Percentiles rank a stretch among this genome's conserved stretches.
Conservation (phyloP, 1,140 invertebrate genomes). For the Zophobas morio region DNA sequence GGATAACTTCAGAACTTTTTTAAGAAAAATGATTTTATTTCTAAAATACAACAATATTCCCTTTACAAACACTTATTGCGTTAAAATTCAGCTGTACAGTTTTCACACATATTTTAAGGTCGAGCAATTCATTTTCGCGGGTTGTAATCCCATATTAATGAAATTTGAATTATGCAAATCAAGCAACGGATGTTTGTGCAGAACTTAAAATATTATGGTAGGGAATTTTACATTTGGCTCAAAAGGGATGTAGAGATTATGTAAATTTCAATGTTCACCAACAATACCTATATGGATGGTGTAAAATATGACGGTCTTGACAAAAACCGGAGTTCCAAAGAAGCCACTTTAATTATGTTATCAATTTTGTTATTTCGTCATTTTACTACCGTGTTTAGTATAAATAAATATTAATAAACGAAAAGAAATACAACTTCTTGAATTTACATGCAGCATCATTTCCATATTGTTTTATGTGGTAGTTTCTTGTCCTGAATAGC, state of each 20-base stretch:
- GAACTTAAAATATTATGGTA: not conserved
- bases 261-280: not conserved
- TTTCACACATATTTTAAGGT: not conserved
- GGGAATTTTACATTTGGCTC: not conserved
- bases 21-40: no score
- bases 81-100: no score
- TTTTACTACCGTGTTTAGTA: no score
- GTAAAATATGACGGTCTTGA: not conserved
- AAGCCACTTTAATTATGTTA: no score
- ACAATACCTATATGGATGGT: not conserved
- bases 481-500: not conserved
- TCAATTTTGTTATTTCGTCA: no score
- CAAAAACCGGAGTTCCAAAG: no score
- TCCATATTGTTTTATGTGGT: not conserved
- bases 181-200: not conserved
- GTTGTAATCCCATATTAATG: not conserved
- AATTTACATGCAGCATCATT: no score
- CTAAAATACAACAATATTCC: no score
- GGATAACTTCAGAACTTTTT: no score
- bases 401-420: no score
- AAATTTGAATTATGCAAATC: slow-evolving; percentile 3
- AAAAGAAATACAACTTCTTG: no score
- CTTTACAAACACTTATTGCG: no score
- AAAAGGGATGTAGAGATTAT: not conserved
- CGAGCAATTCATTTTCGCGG: not conserved